Base-by-base conservation (phyloP, 2,113 vertebrate genomes). In the Dinomys branickii region DNA sequence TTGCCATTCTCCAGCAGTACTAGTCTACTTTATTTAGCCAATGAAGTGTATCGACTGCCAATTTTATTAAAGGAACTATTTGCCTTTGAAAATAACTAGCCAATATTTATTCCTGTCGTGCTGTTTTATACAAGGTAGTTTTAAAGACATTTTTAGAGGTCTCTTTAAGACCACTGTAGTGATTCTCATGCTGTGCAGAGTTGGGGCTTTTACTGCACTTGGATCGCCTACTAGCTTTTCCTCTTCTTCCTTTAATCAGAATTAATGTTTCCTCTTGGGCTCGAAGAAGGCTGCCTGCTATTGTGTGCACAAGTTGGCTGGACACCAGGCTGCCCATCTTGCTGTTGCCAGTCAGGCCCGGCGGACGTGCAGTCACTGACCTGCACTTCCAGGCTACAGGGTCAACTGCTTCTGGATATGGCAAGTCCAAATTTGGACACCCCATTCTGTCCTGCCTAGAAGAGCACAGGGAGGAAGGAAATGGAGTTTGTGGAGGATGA, bases 381-480 rank as follows among this genome's bases (percentile, higher is more conserved):
- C 38, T 58, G 90, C 17, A 90, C 94, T 63, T 97, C 91, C 88
- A 91, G 81, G 61, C 35, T 26, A 1, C 65, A 0, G 59, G 63
- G 84, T 59, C 22, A 52, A 28, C 35, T 90, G 85, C 80, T 97
- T 97, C 67, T 96, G 97, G 71, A 71, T 84, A 5, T 7, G 54
- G n/a, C 47, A 28, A 19, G 52, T 61, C 82, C 63, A 17, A 8
- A 96, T 90, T 85, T 81, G 58, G 94, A 78, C 94, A 81, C 61
- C 59, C 0, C 30, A n/a, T 97, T 77, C 71, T 59, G 33, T 56
- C 92, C 63, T 95, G 80, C 58, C 91, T 97, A n/a, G 33, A 69
- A 9, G 0, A 1, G 20, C 52, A 77, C 88, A 71, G 0, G 50
- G 73, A 95, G 96, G 94, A 96, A 97, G 98, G 96, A 98, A 97